Base-by-base conservation (phyloP, 1,140 invertebrate genomes). In the Leptinotarsa defecta region DNA sequence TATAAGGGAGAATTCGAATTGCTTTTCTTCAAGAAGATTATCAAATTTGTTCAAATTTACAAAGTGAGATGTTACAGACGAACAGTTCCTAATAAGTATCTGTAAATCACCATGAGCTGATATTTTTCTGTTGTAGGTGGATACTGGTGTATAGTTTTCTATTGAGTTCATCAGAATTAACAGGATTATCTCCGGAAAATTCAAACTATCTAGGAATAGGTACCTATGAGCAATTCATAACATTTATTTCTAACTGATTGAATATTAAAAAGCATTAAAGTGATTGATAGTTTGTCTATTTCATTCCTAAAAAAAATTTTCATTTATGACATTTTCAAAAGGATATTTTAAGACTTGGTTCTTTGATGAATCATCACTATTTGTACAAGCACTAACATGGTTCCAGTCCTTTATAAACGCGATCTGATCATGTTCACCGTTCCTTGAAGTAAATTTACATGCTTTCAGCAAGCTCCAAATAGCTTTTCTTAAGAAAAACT, bases 71-170 rank as follows among this genome's bases (percentile, higher is more conserved):
- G 15, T 57, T 57, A 13, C 52, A 57, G 13, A 57, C 52, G 15
- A 57, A 57, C 13, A 57, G 49, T 57, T 57, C 49, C n/a, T 57
- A 57, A 57, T 57, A 57, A 17, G 49, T 57, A 57, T 57, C 49
- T 57, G 49, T 13, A 1, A 3, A 1, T 1, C 49, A 57, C 49
- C 49, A 27, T 27, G 27, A 6, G 1, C 27, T 27, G 27, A 27
- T 27, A 27, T 27, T 27, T 27, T 27, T 27, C 5, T 27, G 27
- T 27, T 27, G 27, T 27, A 27, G 27, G 27, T 27, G 5, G 5
- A 27, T 1, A 27, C 27, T 27, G 27, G 27, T 27, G 27, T 27
- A 27, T 6, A 27, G 5, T 27, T 27, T 27, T 27, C 5, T 1
- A 27, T 27, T 6, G 4, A 27, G 27, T 27, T 27, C 27, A 27